Conservation (phyloP, 2,113 vertebrate species). For the Macquaria australasica region DNA sequence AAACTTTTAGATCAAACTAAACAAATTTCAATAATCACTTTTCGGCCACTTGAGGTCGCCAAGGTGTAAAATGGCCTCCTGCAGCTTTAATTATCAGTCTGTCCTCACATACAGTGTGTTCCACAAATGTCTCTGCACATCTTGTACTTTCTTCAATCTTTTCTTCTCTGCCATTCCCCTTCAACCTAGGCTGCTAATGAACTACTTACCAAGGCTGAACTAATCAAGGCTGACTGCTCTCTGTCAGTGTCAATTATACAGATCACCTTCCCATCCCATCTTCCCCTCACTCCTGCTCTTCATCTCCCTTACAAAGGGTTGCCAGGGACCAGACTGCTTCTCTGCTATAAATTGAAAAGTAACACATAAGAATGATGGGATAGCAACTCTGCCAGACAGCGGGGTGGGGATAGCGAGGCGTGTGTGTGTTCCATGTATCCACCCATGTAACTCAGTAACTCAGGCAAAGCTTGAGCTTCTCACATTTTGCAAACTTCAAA, state of each 20-base stretch:
- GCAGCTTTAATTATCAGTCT: constrained; percentile 32
- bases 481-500: constrained; percentile 21
- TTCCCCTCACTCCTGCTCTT: constrained; percentile 55
- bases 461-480: constrained; percentile 17
- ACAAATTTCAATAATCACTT: not conserved
- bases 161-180: constrained; percentile 50
- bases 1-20: not conserved
- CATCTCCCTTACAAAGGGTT: constrained; percentile 64
- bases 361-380: constrained; percentile 74
- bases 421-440: constrained; percentile 1
- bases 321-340: constrained; percentile 68
- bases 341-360: constrained; percentile 84
- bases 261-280: constrained; percentile 61
- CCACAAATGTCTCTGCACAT: constrained; percentile 47
- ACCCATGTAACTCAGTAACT: constrained; percentile 3
- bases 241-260: constrained; percentile 87
- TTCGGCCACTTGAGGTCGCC: not conserved
- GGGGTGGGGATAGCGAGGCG: not conserved
- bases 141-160: constrained; percentile 60
- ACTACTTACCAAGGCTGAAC: constrained; percentile 85
- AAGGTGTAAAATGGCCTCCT: not conserved
- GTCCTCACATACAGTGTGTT: constrained; percentile 17
- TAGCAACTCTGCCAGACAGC: constrained; percentile 16
- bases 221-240: constrained; percentile 87
- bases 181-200: constrained; percentile 80